Conservation (phyloP, 2,797 vertebrate species). For the Cryptoblepharus egeriae region DNA sequence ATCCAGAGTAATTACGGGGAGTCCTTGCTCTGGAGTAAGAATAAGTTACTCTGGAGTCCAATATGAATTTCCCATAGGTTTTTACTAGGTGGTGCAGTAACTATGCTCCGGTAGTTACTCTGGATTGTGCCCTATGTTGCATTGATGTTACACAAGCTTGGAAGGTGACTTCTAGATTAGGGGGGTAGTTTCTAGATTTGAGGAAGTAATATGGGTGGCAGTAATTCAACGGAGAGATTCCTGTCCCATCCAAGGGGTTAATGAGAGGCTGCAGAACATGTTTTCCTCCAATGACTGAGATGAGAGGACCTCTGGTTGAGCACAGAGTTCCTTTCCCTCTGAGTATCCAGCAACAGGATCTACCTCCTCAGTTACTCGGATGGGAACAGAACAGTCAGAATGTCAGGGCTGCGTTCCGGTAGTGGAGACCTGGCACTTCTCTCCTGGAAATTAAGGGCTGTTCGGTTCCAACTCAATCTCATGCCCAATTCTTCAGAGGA, state of each 20-base stretch:
- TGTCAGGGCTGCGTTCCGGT: accelerated
- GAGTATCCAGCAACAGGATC: neutral
- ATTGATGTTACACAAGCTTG: too few species aligned
- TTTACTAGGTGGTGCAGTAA: too few species aligned
- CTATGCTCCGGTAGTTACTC: too few species aligned
- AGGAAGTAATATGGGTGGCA: too few species aligned
- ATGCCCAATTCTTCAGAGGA: neutral
- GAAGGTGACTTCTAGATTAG: too few species aligned
- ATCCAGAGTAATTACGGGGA: too few species aligned
- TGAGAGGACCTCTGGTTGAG: neutral
- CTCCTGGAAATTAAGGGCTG: neutral
- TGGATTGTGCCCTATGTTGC: too few species aligned
- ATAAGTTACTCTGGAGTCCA: too few species aligned
- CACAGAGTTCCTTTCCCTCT: neutral
- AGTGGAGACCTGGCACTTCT: neutral
- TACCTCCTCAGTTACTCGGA: neutral
- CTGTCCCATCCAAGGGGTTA: neutral
- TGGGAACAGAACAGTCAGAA: neutral
- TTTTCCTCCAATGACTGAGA: neutral
- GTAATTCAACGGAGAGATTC: neutral
- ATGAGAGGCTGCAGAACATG: too few species aligned
- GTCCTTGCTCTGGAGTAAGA: too few species aligned
- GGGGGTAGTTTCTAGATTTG: too few species aligned
- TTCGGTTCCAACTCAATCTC: neutral
- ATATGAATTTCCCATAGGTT: too few species aligned